These are phyloP conservation scores for Syndactyla subalaris DNA, from an alignment of 2,797 vertebrate genomes.

Conservation along the genomic window DNA sequence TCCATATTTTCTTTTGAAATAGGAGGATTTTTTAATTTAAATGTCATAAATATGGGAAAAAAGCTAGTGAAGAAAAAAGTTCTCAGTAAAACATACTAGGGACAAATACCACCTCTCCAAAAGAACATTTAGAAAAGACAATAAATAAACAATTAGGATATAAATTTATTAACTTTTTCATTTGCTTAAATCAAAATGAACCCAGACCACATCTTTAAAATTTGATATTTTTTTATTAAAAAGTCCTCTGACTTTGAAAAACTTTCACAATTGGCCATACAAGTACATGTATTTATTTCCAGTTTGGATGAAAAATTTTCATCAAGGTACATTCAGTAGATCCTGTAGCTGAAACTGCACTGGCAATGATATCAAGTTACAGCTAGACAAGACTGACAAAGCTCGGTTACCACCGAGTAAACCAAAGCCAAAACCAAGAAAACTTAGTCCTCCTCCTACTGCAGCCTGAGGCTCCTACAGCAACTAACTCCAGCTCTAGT, in stretches of 20 bases:
- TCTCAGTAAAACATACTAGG: background rate
- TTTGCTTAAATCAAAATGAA: background rate
- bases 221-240: background rate
- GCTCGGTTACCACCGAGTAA: background rate
- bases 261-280: background rate
- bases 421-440: background rate
- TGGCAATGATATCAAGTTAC: background rate
- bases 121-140: background rate
- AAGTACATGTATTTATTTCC: background rate
- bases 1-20: background rate
- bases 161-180: background rate
- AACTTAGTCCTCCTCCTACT: background rate
- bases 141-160: background rate
- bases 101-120: background rate
- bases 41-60: background rate
- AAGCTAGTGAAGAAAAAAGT: background rate
- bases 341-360: background rate
- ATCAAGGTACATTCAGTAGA: background rate
- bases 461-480: background rate
- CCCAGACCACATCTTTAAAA: background rate
- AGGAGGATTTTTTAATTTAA: background rate
- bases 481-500: background rate
- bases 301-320: background rate
- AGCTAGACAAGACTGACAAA: background rate
- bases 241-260: background rate